Evolutionary conservation across 2,797 vertebrate genomes (phyloP).

Genomic region (Nothura maculosa): DNA sequence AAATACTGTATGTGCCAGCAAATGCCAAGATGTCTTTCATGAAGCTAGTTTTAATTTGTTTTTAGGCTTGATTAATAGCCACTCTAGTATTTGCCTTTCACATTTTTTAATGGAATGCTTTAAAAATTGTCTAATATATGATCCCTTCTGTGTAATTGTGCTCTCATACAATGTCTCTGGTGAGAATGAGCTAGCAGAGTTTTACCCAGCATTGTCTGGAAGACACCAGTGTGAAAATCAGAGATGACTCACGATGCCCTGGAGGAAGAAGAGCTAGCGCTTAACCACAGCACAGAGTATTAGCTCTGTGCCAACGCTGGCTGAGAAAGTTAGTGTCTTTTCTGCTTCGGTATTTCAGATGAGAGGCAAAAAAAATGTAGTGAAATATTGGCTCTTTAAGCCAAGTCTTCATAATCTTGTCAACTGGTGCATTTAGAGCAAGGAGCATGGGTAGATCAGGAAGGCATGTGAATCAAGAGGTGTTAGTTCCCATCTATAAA

Average conservation of each 20-base stretch:
- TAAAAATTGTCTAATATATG: conserved; percentile 1
- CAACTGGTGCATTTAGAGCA: conserved; percentile 14
- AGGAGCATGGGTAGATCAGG: not conserved
- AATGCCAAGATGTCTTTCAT: conserved; percentile 22
- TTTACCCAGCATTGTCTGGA: conserved; percentile 69
- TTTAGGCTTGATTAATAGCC: conserved; percentile 61
- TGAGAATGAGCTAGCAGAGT: conserved; percentile 67
- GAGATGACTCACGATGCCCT: conserved; percentile 69
- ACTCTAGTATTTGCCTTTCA: conserved; percentile 47
- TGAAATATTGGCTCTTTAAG: conserved; percentile 1
- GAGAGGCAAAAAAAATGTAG: not conserved
- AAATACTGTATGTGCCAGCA: conserved; percentile 40
- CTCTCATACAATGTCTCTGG: conserved; percentile 14
- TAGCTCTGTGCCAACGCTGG: conserved; percentile 32
- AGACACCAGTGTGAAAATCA: conserved; percentile 62
- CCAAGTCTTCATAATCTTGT: conserved; percentile 25
- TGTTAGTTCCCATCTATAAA: conserved; percentile 51
- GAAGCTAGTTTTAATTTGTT: conserved; percentile 62
- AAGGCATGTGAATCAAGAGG: conserved; percentile 56
- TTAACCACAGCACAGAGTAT: conserved; percentile 44
- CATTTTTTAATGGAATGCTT: conserved; percentile 55
- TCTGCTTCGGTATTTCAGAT: not conserved
- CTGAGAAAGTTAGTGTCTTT: conserved; percentile 15
- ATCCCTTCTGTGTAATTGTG: conserved; percentile 31
- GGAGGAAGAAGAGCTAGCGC: conserved; percentile 47